phyloP scores from a whole-genome alignment of 2,113 vertebrate species.

The Scopus umbretta region DNA sequence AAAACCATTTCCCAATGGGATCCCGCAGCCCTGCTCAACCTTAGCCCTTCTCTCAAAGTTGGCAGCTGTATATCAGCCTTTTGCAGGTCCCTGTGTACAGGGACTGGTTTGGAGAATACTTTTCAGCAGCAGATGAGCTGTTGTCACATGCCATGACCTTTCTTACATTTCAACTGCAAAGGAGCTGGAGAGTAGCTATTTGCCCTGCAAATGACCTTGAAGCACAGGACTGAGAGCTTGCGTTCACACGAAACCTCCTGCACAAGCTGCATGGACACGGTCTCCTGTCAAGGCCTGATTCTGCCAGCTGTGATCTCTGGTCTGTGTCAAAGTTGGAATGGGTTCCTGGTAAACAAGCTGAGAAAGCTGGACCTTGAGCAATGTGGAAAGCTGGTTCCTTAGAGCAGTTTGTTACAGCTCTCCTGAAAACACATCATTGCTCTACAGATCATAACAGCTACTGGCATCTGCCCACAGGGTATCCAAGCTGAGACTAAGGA shows the following conservation, averaged over 20 bases:
- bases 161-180: neutral
- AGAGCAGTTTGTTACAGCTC: neutral
- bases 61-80: neutral
- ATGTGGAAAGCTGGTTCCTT: neutral
- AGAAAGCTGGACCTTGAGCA: neutral
- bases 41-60: neutral
- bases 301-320: neutral
- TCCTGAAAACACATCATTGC: neutral
- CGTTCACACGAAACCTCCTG: neutral
- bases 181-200: neutral
- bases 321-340: neutral
- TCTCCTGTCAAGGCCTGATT: neutral
- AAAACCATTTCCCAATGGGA: neutral
- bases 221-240: neutral
- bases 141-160: neutral
- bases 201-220: neutral
- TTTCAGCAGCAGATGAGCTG: neutral
- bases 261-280: neutral
- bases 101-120: neutral
- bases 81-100: neutral
- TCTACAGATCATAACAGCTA: neutral
- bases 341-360: neutral
- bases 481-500: neutral
- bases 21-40: fast-evolving
- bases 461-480: neutral